phyloP scores from a whole-genome alignment of 2,888 invertebrate genomes.

The Tolmerus cingulatus region DNA sequence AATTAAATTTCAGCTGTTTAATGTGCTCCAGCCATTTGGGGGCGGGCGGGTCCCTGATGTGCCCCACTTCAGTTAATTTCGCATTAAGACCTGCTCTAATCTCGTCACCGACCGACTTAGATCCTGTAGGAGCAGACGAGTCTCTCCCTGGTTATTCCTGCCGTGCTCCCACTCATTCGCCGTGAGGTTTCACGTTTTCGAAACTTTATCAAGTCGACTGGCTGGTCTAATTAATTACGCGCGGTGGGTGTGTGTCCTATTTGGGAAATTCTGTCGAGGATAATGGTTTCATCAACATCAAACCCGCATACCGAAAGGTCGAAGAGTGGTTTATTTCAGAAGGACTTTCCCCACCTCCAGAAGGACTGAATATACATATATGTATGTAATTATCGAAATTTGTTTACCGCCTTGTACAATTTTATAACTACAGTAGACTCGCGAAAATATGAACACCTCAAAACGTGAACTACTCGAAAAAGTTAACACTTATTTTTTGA shows the following conservation, averaged over 20 bases:
- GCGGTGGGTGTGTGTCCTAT: not conserved
- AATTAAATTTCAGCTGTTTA: constrained; percentile 4
- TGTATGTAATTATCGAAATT: not conserved
- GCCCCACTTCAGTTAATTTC: not conserved
- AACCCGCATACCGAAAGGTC: not conserved
- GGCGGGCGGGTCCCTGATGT: not conserved
- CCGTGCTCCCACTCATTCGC: not conserved
- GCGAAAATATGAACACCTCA: too few relatives aligned
- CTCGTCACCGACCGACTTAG: not conserved
- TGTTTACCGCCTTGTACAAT: too few relatives aligned
- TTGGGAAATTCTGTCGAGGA: not conserved
- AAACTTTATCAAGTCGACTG: not conserved
- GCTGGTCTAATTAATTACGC: not conserved
- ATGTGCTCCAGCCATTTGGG: not conserved
- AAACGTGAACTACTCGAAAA: too few relatives aligned
- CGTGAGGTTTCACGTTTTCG: not conserved
- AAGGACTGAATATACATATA: not conserved
- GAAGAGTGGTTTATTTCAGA: not conserved
- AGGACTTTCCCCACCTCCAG: not conserved
- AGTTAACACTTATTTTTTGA: too few relatives aligned
- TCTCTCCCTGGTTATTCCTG: not conserved
- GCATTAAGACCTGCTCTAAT: not conserved
- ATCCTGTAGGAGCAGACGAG: not conserved
- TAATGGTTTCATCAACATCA: not conserved
- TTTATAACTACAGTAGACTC: too few relatives aligned